Base-by-base conservation (phyloP, 2,888 invertebrate species). In the Scaeva pyrastri region DNA sequence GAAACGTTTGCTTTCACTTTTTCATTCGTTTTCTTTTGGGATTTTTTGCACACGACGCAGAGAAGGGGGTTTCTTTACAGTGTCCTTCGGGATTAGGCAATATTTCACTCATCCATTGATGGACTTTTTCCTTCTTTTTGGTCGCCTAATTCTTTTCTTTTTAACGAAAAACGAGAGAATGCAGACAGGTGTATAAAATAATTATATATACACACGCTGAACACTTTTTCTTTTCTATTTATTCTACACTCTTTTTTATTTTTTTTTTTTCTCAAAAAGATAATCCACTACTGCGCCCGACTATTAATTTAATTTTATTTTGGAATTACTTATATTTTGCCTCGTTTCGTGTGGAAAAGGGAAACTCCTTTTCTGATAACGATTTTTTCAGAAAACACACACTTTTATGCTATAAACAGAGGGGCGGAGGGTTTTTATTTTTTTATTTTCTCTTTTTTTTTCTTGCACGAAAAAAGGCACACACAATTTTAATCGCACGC, bases 121-220 rank as follows among this genome's bases (percentile, higher is more conserved):
- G 71, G 77, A 77, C 48, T 41, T 56, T 77, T 72, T 76, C 64
- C 36, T 21, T 85, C 56, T 10, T 36, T 60, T 52, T 72, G 12
- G 36, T 62, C 23, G 45, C 50, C 75, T 21, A 55, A 60, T 76
- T 73, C 68, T 73, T 75, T 79, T 71, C 81, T 81, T 72, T 31
- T 81, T 82, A 71, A 77, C 86, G 77, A 82, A 86, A 78, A 64
- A 62, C 77, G 50, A 82, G 73, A 86, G 76, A 82, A 66, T 64
- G 52, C 74, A 81, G 86, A 82, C 77, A 86, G 82, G 77, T 86
- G 86, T 78, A 68, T 52, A 52, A 52, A 52, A 68, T 68, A 39
- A 68, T 52, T 68, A 81, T 80, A 62, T 66, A 84, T 58, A 70
- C 50, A 77, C 66, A 76, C 55, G 70, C 81, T 68, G 43, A 52